These are phyloP conservation scores for Odontomachus brunneus DNA, from an alignment of 1,140 invertebrate species.

Conservation along the genomic window DNA sequence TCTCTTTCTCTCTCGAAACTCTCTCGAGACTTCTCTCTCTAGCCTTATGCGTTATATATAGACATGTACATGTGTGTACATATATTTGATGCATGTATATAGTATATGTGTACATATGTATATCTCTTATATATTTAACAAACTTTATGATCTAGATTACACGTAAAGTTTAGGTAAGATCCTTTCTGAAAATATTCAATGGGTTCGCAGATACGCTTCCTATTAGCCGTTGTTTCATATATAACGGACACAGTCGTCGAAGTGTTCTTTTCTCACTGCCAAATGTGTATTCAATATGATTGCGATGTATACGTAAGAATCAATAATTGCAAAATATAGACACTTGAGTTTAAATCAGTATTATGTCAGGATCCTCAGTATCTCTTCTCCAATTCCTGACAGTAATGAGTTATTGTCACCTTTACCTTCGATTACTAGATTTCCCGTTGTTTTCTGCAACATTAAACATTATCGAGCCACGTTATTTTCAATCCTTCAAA, in stretches of 20 bases:
- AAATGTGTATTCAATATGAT: conserved; percentile 52
- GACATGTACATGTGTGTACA: conserved; percentile 18
- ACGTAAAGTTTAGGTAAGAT: conserved; percentile 67
- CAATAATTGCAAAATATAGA: conserved; percentile 63
- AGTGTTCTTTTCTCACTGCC: not conserved
- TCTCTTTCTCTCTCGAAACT: conserved; percentile 25
- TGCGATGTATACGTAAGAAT: conserved; percentile 61
- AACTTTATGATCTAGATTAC: conserved; percentile 69
- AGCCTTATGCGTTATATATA: conserved; percentile 7
- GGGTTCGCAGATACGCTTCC: conserved; percentile 51
- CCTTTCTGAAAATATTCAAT: conserved; percentile 70
- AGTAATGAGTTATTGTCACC: conserved; percentile 84
- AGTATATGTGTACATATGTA: conserved; percentile 42
- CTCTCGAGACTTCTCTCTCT: too few relatives aligned
- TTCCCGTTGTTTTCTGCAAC: conserved; percentile 78
- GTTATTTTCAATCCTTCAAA: not conserved
- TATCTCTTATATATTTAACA: conserved; percentile 66
- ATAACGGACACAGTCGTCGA: conserved; percentile 33
- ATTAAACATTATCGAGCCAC: conserved; percentile 14
- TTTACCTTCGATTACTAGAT: conserved; percentile 84
- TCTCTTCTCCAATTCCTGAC: conserved; percentile 81
- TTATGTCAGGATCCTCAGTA: conserved; percentile 78
- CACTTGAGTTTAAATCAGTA: conserved; percentile 46
- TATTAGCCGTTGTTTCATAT: conserved; percentile 63
- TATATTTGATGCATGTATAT: not conserved